Conservation (phyloP, 2,113 vertebrate species). For the Lutjanus erythropterus region DNA sequence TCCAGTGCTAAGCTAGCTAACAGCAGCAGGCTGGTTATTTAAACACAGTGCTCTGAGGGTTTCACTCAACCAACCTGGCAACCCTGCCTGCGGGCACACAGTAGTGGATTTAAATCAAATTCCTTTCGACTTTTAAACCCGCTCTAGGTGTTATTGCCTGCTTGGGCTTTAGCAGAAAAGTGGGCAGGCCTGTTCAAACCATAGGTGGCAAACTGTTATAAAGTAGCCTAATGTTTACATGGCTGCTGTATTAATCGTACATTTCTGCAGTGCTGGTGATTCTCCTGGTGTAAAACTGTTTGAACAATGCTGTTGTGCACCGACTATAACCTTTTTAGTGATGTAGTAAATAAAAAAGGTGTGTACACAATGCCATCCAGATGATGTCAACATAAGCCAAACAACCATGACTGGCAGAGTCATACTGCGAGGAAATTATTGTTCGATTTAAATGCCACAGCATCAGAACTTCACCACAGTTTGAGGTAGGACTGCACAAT, state of each 20-base stretch:
- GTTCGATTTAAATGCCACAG: not conserved
- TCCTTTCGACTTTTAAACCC: conserved; percentile 9
- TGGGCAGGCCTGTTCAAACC: not conserved
- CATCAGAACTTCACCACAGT: not conserved
- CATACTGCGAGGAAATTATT: not conserved
- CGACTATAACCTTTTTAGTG: not conserved
- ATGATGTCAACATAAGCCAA: not conserved
- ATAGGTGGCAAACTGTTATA: not conserved
- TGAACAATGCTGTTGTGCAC: not conserved
- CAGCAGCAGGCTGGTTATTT: conserved; percentile 45
- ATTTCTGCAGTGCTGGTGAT: not conserved
- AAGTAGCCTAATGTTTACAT: not conserved
- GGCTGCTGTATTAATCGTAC: conserved; percentile 1
- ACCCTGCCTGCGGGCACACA: conserved; percentile 22
- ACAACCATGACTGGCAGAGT: not conserved
- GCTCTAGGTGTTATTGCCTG: not conserved
- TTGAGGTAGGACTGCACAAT: no score
- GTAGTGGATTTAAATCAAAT: conserved; percentile 42
- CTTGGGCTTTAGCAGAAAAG: not conserved
- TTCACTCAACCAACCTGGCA: conserved; percentile 48
- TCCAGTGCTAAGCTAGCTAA: conserved; percentile 63
- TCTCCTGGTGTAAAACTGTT: not conserved
- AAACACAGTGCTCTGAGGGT: conserved; percentile 19
- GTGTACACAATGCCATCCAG: not conserved
- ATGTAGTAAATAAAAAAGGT: not conserved